Evolutionary conservation across 2,888 invertebrate genomes (phyloP), one percentile per base, ranked within the genome.

Genomic region (Conistra vaccinii): DNA sequence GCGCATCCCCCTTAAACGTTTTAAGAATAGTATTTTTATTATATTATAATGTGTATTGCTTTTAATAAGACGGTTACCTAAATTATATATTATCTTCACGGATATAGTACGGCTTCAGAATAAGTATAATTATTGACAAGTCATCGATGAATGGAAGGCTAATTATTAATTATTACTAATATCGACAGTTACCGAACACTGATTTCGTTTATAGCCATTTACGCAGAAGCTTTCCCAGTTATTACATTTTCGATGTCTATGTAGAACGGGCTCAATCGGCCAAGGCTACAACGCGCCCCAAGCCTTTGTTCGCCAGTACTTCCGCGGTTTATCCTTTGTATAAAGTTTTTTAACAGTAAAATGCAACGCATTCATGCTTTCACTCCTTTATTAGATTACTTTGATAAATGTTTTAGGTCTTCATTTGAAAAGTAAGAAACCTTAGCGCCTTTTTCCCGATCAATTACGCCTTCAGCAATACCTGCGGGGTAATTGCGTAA

Each of bases 211-310:
- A 88, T 89, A 70, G 83, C 69, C 79, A 88, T 90, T 90, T 85
- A 87, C 85, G 81, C 84, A 86, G 89, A 86, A 88, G 87, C 87
- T 88, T 89, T 89, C 84, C 83, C 85, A 87, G 87, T 87, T 91
- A 90, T 91, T 91, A 91, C 89, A 89, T 88, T 92, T 91, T 91
- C 87, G 87, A 90, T 92, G 89, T 82, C 53, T 82, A 88, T 87
- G 88, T 89, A 87, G 86, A 87, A 84, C 83, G 89, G 81, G 73
- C 84, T 79, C 73, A 90, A 89, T 88, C 94, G 95, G 95, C 92
- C 96, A 96, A 96, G 96, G 95, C 90, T 90, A 93, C 89, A 89
- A 93, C 94, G 92, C 93, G 95, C 93, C 94, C 94, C 91, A 87
- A 75, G 92, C 93, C 92, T 94, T 95, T 94, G 92, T 94, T 90